Percentiles rank a stretch among this genome's conserved stretches.
These are phyloP conservation scores for Machimus atricapillus DNA, from an alignment of 2,888 invertebrate species.

Conservation along the genomic window DNA sequence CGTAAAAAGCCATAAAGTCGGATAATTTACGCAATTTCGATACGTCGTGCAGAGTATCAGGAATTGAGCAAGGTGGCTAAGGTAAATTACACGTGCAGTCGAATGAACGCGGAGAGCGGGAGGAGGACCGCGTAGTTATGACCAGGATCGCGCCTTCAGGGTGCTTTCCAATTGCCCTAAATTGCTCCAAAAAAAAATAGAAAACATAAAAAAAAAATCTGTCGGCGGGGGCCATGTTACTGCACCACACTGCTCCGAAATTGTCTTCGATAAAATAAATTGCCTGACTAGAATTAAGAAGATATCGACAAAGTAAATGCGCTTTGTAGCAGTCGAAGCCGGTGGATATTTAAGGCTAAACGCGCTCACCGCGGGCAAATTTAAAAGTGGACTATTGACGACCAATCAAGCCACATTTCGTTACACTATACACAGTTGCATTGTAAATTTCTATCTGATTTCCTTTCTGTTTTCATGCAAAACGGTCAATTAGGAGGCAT, in stretches of 20 bases:
- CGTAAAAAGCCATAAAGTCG: slow-evolving; percentile 9
- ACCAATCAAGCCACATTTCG: neutral
- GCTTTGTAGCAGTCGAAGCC: neutral
- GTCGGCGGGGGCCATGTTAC: neutral
- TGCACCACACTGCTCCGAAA: neutral
- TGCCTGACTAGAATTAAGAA: neutral
- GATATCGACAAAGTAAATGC: neutral
- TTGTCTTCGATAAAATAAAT: neutral
- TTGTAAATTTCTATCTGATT: neutral
- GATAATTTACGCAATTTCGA: slow-evolving; percentile 35
- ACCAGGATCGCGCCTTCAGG: neutral
- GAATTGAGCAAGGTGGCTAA: slow-evolving; percentile 21
- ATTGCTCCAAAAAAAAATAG: neutral
- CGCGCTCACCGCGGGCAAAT: neutral
- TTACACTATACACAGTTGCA: neutral
- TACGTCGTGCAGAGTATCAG: slow-evolving; percentile 5
- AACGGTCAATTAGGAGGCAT: neutral
- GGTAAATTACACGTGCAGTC: slow-evolving; percentile 21
- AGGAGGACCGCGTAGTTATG: neutral
- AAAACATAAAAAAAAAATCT: neutral
- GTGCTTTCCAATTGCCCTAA: neutral
- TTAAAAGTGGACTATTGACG: neutral
- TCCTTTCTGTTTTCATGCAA: neutral
- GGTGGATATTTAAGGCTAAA: neutral
- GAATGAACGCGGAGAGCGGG: neutral